phyloP scores from a whole-genome alignment of 2,888 invertebrate species.

The Lamproptera curius region DNA sequence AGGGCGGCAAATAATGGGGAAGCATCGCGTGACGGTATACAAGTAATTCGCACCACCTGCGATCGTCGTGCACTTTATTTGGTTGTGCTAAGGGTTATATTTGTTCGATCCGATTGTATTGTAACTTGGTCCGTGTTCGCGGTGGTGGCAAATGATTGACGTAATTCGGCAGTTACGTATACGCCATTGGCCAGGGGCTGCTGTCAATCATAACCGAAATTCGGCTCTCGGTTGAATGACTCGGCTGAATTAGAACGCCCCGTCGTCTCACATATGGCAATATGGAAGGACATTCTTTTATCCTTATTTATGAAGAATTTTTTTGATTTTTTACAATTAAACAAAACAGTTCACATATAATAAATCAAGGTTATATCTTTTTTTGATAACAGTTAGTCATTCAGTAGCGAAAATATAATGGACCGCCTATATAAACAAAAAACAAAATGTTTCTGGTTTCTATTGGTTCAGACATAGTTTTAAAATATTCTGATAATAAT shows the following conservation, averaged over 20 bases:
- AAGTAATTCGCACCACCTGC: conserved; percentile 45
- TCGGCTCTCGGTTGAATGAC: conserved; percentile 68
- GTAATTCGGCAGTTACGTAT: conserved; percentile 86
- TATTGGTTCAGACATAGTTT: no score
- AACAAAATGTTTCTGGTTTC: no score
- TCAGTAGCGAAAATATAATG: no score
- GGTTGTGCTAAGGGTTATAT: conserved; percentile 42
- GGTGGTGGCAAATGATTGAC: conserved; percentile 81
- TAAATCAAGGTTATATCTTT: neutral
- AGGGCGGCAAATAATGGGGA: conserved; percentile 77
- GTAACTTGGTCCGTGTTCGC: conserved; percentile 48
- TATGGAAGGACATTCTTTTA: no score
- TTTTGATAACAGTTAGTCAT: neutral
- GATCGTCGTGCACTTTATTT: conserved; percentile 36
- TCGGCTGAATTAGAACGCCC: conserved; percentile 42
- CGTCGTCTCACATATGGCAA: conserved; percentile 10
- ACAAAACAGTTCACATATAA: no score
- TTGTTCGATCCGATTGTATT: conserved; percentile 32
- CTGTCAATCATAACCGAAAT: conserved; percentile 84
- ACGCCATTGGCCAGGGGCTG: conserved; percentile 87
- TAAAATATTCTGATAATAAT: no score
- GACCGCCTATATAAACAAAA: no score
- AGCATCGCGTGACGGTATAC: conserved; percentile 70
- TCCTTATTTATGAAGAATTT: no score
- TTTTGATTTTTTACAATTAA: no score